These are phyloP conservation scores for Parnassius mnemosyne DNA, from an alignment of 2,888 invertebrate genomes.

Conservation along the genomic window DNA sequence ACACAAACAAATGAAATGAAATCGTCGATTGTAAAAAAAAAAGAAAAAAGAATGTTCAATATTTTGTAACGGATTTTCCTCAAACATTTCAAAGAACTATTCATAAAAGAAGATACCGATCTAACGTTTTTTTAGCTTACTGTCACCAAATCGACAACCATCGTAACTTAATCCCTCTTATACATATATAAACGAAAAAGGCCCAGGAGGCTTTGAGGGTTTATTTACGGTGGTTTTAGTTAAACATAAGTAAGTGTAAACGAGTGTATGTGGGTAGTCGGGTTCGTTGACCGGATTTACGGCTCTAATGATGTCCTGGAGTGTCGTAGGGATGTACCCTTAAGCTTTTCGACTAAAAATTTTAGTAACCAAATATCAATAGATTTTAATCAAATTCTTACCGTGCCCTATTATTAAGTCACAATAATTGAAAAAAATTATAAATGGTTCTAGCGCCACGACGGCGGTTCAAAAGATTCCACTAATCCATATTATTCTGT, in stretches of 20 bases:
- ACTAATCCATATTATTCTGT: no score
- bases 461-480: no score
- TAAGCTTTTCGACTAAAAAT: neutral
- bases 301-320: slow-evolving; percentile 47
- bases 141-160: slow-evolving; percentile 11
- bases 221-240: slow-evolving; percentile 15
- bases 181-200: slow-evolving; percentile 12
- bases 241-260: slow-evolving; percentile 8
- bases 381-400: no score
- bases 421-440: no score
- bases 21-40: no score
- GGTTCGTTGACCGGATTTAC: slow-evolving; percentile 48
- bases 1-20: no score
- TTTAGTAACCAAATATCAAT: no score
- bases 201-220: slow-evolving; percentile 1
- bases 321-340: slow-evolving; percentile 39
- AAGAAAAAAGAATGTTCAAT: no score
- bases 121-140: neutral
- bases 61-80: neutral
- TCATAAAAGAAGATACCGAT: slow-evolving; percentile 3
- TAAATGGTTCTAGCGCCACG: no score
- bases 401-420: no score
- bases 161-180: slow-evolving; percentile 7
- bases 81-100: neutral
- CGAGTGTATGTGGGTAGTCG: slow-evolving; percentile 26